These are phyloP conservation scores for Plemyria rubiginata DNA, from an alignment of 2,888 invertebrate species.

Conservation along the genomic window DNA sequence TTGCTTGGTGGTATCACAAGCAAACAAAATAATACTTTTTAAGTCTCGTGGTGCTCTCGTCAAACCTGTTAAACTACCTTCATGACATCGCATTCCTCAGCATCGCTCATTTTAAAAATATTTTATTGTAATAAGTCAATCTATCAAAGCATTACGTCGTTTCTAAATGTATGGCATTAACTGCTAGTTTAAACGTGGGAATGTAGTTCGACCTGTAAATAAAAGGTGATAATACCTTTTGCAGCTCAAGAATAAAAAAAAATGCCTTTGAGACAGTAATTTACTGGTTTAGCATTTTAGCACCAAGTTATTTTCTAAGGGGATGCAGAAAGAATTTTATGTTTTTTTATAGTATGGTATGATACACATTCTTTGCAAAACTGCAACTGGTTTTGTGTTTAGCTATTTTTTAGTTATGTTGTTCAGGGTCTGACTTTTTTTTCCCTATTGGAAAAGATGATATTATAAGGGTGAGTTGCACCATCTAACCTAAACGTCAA, in stretches of 20 bases:
- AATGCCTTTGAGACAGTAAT: constrained; percentile 25
- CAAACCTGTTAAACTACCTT: background rate
- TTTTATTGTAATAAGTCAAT: background rate
- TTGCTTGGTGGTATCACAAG: background rate
- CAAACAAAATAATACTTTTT: background rate
- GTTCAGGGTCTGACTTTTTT: constrained; percentile 4
- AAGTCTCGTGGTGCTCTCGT: constrained; percentile 1
- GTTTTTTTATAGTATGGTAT: constrained; percentile 1
- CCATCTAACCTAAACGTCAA: too few species aligned
- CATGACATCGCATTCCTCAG: background rate
- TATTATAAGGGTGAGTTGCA: too few species aligned
- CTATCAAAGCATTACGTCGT: background rate
- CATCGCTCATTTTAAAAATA: background rate
- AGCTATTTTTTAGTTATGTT: background rate
- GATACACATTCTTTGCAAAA: background rate
- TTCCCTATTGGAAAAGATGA: background rate
- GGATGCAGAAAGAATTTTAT: constrained; percentile 3
- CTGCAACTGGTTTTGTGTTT: background rate
- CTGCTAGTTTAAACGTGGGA: background rate
- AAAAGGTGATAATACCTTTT: constrained; percentile 1
- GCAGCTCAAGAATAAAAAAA: constrained; percentile 22
- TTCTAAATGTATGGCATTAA: background rate
- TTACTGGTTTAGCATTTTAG: constrained; percentile 4
- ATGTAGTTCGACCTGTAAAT: constrained; percentile 5
- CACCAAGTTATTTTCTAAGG: background rate